Base-by-base conservation (phyloP, 2,888 invertebrate genomes). In the Hyposoter dolosus region DNA sequence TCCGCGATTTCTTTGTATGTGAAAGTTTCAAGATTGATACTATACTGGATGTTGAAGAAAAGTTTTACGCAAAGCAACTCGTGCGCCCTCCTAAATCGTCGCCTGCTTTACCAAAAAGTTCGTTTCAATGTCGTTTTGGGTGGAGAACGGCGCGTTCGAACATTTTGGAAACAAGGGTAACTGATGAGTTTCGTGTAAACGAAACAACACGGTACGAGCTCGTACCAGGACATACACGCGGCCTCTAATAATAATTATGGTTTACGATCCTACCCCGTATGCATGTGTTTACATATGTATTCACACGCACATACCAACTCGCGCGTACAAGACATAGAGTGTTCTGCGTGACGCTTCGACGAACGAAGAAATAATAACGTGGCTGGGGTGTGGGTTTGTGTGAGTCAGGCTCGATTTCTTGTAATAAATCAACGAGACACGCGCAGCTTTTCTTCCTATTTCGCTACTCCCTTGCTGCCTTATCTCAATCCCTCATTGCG, bases 381-480 rank as follows among this genome's bases (percentile, higher is more conserved):
- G 69, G 63, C 47, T 56, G 74, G 76, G 60, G 76, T 56, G 80
- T 19, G 60, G 23, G 47, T 40, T 60, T 82, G 83, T 83, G 72
- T 71, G 78, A 71, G 83, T 80, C 81, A 84, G 84, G 84, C 82
- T 89, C 88, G 88, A 88, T 89, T 87, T 84, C 83, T 78, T 79
- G 83, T 85, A 86, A 88, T 88, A 88, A 88, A 88, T 89, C 85
- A 81, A 79, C 76, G 79, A 87, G 86, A 86, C 87, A 87, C 87
- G 86, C 85, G 88, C 84, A 84, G 65, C 82, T 69, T 82, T 82
- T 76, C 45, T 68, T 60, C 23, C 1, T n/a, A 50, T 40, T 65
- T 72, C n/a, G 43, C 35, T 53, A 1, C 45, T 43, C 45, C 85
- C 84, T 81, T 60, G 71, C 81, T 56, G 66, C 65, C 28, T 47